Evolutionary conservation across 2,113 vertebrate genomes (phyloP).

Genomic region (Pelodiscus sinensis): DNA sequence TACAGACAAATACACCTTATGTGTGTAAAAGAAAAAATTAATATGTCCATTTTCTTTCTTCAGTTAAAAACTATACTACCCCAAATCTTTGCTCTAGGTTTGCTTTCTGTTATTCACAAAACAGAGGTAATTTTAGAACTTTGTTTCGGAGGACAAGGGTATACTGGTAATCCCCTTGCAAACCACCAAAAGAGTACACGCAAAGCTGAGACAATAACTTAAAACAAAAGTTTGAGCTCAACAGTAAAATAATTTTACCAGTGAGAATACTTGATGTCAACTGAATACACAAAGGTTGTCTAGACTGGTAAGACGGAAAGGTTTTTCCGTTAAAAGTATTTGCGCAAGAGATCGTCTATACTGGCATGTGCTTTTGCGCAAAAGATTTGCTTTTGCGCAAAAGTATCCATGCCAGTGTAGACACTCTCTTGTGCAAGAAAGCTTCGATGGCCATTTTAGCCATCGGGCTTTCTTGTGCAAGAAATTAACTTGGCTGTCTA

Average conservation of each 20-base stretch:
- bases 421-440: no score
- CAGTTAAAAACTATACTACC: conserved; percentile 21
- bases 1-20: conserved; percentile 38
- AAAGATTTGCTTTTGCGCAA: no score
- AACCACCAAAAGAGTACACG: not conserved
- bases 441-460: no score
- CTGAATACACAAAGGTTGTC: no score
- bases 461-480: no score
- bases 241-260: not conserved
- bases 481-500: no score
- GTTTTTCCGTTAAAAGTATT: no score
- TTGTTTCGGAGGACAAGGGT: not conserved
- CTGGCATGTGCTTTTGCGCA: no score
- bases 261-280: not conserved
- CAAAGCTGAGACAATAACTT: not conserved
- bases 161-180: not conserved
- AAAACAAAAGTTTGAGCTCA: not conserved
- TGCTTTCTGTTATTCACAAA: conserved; percentile 3
- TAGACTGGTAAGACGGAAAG: no score
- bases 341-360: no score
- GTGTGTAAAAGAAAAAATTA: conserved; percentile 27
- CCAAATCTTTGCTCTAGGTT: conserved; percentile 17
- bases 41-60: conserved; percentile 27
- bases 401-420: no score
- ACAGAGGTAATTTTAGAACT: not conserved